Evolutionary conservation across 1,140 invertebrate genomes (phyloP), one percentile per base, ranked within the genome.

Genomic region (Zaprionus vittiger): DNA sequence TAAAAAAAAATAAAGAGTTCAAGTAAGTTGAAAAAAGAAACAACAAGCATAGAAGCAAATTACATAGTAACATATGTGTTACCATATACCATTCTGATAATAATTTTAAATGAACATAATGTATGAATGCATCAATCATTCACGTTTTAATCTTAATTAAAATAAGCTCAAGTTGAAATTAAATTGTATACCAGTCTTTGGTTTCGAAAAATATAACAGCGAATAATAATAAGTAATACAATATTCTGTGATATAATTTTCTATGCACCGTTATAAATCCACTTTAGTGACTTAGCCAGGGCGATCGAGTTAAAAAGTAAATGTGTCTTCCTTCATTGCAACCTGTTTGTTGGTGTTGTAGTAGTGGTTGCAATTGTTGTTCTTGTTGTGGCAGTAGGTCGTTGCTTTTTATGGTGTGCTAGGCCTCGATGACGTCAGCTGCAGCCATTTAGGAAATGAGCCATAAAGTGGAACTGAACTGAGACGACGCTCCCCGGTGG

Each of bases 361-460:
- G n/a, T 54, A 55, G 12, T 54, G 37, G 12, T 57, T 64, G 17
- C 22, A 4, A 12, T 55, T 64, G 12, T 55, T 55, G 12, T 64
- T 64, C 37, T 26, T 65, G 37, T 22, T 52, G 37, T 15, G 41
- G 71, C 54, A 66, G 41, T 70, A 11, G 34, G 60, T 59, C 78
- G 75, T 80, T 80, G 26, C 41, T 63, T 80, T 77, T 78, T 49
- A 80, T 80, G 75, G 37, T 59, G 34, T 71, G 54, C 47, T 78
- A 62, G 82, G 62, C 83, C 68, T 60, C 59, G 55, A 54, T 73
- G 73, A 81, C 65, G 60, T 70, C 84, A 69, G 67, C 83, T 74
- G 84, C 80, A 77, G 73, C 81, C 81, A 87, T 89, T 89, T 89
- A 84, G 78, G 85, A 79, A 87, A 87, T 89, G 85, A 87, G 84